phyloP scores from a whole-genome alignment of 1,140 invertebrate species.

The Leptoteleia sp. region DNA sequence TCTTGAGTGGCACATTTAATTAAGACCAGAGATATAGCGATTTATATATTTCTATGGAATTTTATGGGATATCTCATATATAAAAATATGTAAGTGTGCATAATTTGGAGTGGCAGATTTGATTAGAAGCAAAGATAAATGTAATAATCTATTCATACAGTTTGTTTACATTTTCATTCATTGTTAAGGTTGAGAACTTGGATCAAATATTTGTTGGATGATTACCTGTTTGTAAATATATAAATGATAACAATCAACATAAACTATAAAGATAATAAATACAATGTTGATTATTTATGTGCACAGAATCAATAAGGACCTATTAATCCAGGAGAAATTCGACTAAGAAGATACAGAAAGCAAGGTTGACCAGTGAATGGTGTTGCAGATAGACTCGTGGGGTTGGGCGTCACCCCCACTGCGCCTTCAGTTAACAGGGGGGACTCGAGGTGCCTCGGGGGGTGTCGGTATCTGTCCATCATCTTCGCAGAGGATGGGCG shows the following conservation, averaged over 20 bases:
- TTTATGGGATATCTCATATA: too few species aligned
- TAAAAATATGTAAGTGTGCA: too few species aligned
- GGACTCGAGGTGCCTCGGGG: constrained; percentile 83
- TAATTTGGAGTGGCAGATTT: too few species aligned
- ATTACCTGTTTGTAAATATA: not conserved
- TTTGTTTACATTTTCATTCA: too few species aligned
- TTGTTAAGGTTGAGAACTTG: too few species aligned
- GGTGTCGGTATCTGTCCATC: constrained; percentile 79
- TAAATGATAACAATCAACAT: not conserved
- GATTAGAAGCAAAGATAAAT: too few species aligned
- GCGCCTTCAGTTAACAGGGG: constrained; percentile 87
- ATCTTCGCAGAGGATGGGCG: constrained; percentile 85
- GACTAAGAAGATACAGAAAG: constrained; percentile 19
- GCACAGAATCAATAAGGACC: constrained; percentile 1
- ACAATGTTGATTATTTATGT: not conserved
- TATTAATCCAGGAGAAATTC: not conserved
- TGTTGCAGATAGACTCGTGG: constrained; percentile 92
- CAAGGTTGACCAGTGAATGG: constrained; percentile 77
- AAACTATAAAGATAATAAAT: not conserved
- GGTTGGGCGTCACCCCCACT: constrained; percentile 94
- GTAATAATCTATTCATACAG: too few species aligned
- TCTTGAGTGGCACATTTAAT: too few species aligned
- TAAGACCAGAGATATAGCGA: too few species aligned
- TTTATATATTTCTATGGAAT: too few species aligned
- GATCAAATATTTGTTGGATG: too few species aligned